Conservation (phyloP, 2,113 vertebrate species). For the Cavia aperea region DNA sequence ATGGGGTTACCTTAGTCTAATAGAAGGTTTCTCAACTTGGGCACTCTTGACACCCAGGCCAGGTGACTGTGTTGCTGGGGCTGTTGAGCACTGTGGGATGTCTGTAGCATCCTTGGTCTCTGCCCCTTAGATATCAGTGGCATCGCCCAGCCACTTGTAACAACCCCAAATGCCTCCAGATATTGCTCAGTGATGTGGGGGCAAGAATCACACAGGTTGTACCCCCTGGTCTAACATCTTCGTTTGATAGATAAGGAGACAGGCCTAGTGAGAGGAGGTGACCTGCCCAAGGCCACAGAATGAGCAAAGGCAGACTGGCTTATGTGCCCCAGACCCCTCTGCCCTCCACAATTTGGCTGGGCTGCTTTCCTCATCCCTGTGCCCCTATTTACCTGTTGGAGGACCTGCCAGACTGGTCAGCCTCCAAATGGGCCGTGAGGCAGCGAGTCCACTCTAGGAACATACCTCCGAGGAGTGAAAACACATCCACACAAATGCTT, state of each 20-base stretch:
- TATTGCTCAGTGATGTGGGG: background rate
- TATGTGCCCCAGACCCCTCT: background rate
- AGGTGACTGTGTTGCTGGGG: background rate
- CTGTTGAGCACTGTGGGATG: background rate
- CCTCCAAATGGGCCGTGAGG: background rate
- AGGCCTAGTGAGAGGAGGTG: background rate
- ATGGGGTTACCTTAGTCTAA: background rate
- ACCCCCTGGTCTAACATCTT: background rate
- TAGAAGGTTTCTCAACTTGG: background rate
- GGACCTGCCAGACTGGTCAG: background rate
- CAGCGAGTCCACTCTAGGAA: background rate
- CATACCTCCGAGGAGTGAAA: background rate
- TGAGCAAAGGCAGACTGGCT: background rate
- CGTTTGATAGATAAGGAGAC: background rate
- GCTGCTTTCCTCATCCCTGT: background rate
- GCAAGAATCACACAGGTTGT: background rate
- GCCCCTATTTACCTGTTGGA: background rate
- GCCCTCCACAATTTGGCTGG: background rate
- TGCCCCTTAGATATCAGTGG: background rate
- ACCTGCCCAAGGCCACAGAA: accelerated
- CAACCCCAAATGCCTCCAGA: background rate
- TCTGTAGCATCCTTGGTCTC: background rate
- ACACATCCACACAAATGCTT: background rate
- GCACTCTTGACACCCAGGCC: accelerated
- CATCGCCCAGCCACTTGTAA: background rate